Evolutionary conservation across 2,113 vertebrate genomes (phyloP), one percentile per base, ranked within the genome.

Genomic region (Ranitomeya variabilis): DNA sequence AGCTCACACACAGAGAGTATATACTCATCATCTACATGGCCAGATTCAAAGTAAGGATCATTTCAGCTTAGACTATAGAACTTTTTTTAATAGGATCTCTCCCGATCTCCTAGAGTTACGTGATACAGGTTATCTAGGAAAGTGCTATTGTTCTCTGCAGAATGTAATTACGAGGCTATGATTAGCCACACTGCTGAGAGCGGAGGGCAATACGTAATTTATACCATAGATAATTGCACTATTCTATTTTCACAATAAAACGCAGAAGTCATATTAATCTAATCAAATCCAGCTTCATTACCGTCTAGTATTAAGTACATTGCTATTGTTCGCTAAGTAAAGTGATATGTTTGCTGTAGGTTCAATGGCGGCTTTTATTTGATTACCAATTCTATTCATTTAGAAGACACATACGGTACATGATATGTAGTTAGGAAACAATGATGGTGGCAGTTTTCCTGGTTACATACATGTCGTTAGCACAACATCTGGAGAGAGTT

Each of bases 191-290:
- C 4, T 8, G 31, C 80, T 76, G 67, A 31, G 80, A 52, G 87
- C 80, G 76, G 69, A 83, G 80, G 80, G 80, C 80, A 78, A 74
- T 37, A 80, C 15, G 67, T 88, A 55, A 88, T 88, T 83, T 88
- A 76, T 88, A 88, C 31, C 73, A 62, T 6, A 77, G 80, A 88
- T 88, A 88, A 88, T 83, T 83, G 71, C 69, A 37, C 71, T 83
- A 45, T 83, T 83, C 80, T 23, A n/a, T 83, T 66, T 78, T 18
- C 19, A 83, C 71, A 83, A 88, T 74, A 74, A 73, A 82, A 83
- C 64, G 37, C 59, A 77, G 57, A 71, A 67, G 45, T 77, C 31
- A 10, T 62, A 88, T 76, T 80, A 83, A 83, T 55, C 59, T 64
- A 83, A 77, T 88, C 31, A 83, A 88, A 78, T 21, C 4, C 71